Evolutionary conservation across 2,113 vertebrate genomes (phyloP).

Genomic region (Salvelinus namaycush): DNA sequence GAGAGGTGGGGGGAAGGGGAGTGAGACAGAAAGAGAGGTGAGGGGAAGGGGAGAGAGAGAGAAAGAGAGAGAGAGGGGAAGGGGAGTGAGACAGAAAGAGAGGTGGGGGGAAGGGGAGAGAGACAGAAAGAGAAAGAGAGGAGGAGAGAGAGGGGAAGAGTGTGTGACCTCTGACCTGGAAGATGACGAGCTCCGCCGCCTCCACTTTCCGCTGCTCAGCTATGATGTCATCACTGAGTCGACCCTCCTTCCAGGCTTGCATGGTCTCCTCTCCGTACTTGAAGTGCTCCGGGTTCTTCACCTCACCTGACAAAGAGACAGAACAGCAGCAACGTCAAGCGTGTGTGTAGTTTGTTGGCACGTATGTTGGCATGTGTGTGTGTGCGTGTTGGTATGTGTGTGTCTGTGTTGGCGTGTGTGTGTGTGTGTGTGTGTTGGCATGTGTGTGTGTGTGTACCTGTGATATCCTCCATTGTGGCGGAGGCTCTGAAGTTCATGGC

Average conservation of each 20-base stretch:
- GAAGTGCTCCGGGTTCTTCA: constrained; percentile 71
- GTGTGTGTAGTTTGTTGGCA: not conserved
- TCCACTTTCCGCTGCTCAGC: constrained; percentile 79
- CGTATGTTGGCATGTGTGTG: not conserved
- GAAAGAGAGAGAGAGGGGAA: too few species aligned
- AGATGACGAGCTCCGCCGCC: constrained; percentile 81
- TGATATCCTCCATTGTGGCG: constrained; percentile 64
- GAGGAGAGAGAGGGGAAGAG: not conserved
- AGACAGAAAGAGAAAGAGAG: not conserved
- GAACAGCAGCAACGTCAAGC: not conserved
- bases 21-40: too few species aligned
- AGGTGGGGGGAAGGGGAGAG: not conserved
- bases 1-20: too few species aligned
- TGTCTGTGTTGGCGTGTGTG: constrained; percentile 2
- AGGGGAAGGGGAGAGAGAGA: too few species aligned
- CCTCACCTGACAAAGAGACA: constrained; percentile 59
- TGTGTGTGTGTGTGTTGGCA: not conserved
- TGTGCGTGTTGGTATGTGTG: not conserved
- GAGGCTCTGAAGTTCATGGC: constrained; percentile 64
- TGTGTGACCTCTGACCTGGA: constrained; percentile 74
- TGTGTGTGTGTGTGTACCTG: constrained; percentile 37
- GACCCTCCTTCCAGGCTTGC: constrained; percentile 74
- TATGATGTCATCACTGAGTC: constrained; percentile 75
- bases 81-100: rapidly evolving
- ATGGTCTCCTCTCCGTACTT: constrained; percentile 66